Conservation (phyloP, 2,113 vertebrate species). For the Geococcyx californianus region DNA sequence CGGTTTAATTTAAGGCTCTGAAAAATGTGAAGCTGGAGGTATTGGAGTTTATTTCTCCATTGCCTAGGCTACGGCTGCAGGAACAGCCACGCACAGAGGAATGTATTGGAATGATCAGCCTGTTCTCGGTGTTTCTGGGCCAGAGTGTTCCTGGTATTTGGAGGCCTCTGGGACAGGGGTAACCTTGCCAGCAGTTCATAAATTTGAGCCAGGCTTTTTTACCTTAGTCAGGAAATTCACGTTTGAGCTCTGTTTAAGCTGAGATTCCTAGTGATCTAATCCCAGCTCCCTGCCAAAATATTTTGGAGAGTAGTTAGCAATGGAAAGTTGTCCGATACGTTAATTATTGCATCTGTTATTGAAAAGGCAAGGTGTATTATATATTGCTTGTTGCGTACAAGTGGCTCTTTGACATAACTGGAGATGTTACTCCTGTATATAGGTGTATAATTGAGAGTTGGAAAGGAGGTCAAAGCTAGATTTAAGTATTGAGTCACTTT, state of each 20-base stretch:
- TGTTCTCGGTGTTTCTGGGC: slow-evolving; percentile 34
- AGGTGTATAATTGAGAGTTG: background rate
- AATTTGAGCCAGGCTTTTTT: slow-evolving; percentile 50
- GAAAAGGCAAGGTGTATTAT: background rate
- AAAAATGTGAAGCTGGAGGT: background rate
- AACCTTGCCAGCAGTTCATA: slow-evolving; percentile 46
- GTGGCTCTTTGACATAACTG: rapidly evolving
- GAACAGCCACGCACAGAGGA: background rate
- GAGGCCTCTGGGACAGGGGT: slow-evolving; percentile 35
- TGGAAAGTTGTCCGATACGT: no score
- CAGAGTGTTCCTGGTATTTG: slow-evolving; percentile 43
- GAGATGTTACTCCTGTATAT: background rate
- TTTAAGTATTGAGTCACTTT: background rate
- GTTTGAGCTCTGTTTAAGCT: slow-evolving; percentile 28
- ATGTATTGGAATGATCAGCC: background rate
- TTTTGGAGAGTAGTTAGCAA: background rate
- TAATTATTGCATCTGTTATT: background rate
- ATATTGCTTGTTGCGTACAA: rapidly evolving
- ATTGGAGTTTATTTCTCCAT: background rate
- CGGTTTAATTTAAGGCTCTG: background rate
- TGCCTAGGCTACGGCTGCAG: background rate
- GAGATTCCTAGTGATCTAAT: slow-evolving; percentile 6
- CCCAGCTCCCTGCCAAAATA: background rate
- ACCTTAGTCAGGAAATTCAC: slow-evolving; percentile 51
- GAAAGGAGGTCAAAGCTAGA: background rate